Conservation (phyloP, 2,797 vertebrate species). For the Masticophis lateralis region DNA sequence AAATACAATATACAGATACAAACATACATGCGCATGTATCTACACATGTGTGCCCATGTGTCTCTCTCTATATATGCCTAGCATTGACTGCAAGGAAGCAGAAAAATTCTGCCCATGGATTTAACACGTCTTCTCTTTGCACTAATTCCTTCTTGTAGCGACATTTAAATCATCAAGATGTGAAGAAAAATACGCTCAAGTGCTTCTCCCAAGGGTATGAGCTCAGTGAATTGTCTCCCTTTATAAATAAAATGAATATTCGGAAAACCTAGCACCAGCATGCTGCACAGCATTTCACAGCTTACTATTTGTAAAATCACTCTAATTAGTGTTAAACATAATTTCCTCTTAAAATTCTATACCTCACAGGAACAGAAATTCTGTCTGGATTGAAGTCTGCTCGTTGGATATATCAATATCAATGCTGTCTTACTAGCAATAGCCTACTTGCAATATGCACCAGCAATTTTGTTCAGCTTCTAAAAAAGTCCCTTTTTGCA, state of each 20-base stretch:
- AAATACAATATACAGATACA: neutral
- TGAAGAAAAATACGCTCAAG: neutral
- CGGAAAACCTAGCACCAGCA: neutral
- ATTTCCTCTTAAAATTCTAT: conserved; percentile 44
- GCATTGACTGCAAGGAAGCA: neutral
- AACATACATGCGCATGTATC: neutral
- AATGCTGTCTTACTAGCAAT: neutral
- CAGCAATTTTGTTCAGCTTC: neutral
- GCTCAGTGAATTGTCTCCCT: neutral
- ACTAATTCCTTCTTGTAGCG: neutral
- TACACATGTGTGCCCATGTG: neutral
- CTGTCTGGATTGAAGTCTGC: conserved; percentile 11
- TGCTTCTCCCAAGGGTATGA: neutral
- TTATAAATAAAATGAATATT: neutral
- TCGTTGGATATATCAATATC: neutral
- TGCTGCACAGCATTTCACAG: conserved; percentile 1
- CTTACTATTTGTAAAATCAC: conserved; percentile 51
- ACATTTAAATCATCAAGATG: neutral
- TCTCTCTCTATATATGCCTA: neutral
- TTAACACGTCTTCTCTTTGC: conserved; percentile 10
- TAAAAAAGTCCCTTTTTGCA: neutral
- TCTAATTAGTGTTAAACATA: conserved; percentile 73
- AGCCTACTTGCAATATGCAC: rapidly evolving
- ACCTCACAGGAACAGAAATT: conserved; percentile 34
- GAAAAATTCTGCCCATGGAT: neutral